phyloP scores from a whole-genome alignment of 2,113 vertebrate species.

The Grammomys surdaster region DNA sequence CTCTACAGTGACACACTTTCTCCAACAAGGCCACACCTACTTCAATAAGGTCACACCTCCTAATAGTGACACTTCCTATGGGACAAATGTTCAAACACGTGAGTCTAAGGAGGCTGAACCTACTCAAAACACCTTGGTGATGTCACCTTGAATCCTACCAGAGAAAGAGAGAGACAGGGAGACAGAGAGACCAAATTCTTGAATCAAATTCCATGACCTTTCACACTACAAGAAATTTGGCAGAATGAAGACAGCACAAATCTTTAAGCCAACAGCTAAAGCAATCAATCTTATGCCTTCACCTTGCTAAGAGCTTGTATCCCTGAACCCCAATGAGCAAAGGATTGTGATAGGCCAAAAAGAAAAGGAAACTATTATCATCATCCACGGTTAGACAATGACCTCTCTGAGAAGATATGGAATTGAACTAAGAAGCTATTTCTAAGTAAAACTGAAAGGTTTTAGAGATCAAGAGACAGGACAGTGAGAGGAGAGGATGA shows the following conservation, averaged over 20 bases:
- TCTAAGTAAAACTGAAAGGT: not conserved
- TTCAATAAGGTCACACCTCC: too few species aligned
- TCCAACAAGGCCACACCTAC: too few species aligned
- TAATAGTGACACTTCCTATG: too few species aligned
- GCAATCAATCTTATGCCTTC: not conserved
- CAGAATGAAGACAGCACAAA: not conserved
- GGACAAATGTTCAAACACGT: too few species aligned
- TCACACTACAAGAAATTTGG: not conserved
- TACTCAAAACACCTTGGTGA: not conserved
- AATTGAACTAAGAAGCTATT: not conserved
- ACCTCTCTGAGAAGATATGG: not conserved
- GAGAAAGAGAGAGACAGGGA: not conserved
- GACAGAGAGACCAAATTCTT: not conserved
- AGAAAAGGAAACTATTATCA: not conserved
- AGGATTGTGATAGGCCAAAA: not conserved
- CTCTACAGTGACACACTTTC: too few species aligned
- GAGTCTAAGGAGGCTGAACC: too few species aligned
- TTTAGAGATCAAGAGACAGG: not conserved
- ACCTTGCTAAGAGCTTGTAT: not conserved
- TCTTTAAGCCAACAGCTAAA: not conserved
- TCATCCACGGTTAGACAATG: not conserved
- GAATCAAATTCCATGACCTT: not conserved
- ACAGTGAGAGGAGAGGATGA: not conserved
- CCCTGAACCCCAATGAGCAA: not conserved
- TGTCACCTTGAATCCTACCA: not conserved